Evolutionary conservation across 2,888 invertebrate species (phyloP), one percentile per base, ranked within the genome.

Genomic region (Labia minor): DNA sequence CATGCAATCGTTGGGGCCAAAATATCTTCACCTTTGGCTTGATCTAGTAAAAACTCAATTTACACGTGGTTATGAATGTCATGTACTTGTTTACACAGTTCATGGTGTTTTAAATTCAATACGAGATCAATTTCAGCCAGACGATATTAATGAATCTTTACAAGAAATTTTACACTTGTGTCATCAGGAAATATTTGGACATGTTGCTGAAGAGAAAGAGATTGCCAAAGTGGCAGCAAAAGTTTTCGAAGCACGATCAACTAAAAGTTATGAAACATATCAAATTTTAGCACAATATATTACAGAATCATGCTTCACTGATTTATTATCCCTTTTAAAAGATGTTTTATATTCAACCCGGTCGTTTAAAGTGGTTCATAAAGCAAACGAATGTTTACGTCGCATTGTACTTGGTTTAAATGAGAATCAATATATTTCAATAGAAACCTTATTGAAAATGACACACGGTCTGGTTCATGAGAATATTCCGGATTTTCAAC

Each of bases 21-120:
- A 83, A 16, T 93, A 93, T 77, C 80, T 98, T 69, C 83, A 85
- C 6, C 81, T 87, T 72, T 78, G 97, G 19, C 77, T 97, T 11
- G 85, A 85, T 69, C 94, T 95, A 77, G 84, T 98, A 76, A 86
- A 87, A 37, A 80, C 88, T 2, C 78, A 92, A 19, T 80, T 98
- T 66, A 91, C 87, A 0, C 85, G 88, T 74, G 98, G 98, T 11
- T 98, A 90, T 76, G 95, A 96, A 81, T 86, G 93, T 1, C 97
- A 98, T 74, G 96, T 98, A 0, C 79, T 98, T 66, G 90, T 90
- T 1, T 94, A 87, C 69, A 95, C 96, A 0, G 83, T 94, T 19
- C 92, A 96, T 75, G 84, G 88, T 0, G 85, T 98, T 2, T 78
- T 98, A 65, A 85, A 85, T 67, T 84, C 86, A 21, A 76, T 95